Evolutionary conservation across 35 echinoderm and acorn worm genomes (phyloP).

Genomic region (Stichopus chloronotus): DNA sequence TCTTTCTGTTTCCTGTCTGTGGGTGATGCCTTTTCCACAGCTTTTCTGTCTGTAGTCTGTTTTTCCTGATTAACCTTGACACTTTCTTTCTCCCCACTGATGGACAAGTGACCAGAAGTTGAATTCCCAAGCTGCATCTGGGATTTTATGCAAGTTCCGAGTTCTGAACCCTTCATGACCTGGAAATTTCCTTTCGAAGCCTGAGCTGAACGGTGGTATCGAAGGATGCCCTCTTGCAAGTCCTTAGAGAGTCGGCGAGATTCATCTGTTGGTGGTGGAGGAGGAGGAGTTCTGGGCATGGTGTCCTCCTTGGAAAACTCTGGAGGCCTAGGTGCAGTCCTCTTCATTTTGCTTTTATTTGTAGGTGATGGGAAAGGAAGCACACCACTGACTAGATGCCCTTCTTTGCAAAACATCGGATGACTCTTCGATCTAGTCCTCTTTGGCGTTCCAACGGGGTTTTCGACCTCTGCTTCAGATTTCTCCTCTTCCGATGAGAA

Average conservation of each 20-base stretch:
- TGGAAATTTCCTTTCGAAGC: background rate
- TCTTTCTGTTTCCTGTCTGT: background rate
- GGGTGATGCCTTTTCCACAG: background rate
- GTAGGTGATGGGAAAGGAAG: background rate
- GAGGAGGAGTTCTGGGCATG: conserved; percentile 49
- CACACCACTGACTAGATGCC: conserved; percentile 19
- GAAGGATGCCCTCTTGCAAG: conserved; percentile 21
- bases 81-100: background rate
- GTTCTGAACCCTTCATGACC: background rate
- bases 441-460: background rate
- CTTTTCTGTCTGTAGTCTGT: background rate
- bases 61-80: background rate
- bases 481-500: background rate
- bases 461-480: background rate
- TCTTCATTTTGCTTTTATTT: conserved; percentile 15
- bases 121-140: background rate
- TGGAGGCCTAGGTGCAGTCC: conserved; percentile 47
- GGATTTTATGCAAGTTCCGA: background rate
- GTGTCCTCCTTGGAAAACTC: conserved; percentile 40
- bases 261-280: conserved; percentile 35
- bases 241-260: conserved; percentile 35
- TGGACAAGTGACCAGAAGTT: background rate
- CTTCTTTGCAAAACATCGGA: conserved; percentile 47
- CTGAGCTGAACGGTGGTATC: conserved; percentile 7
- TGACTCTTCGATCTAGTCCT: conserved; percentile 38